Percentiles rank a stretch among this genome's conserved stretches.
phyloP scores from a whole-genome alignment of 2,113 vertebrate species.

The Leptodactylus fuscus region DNA sequence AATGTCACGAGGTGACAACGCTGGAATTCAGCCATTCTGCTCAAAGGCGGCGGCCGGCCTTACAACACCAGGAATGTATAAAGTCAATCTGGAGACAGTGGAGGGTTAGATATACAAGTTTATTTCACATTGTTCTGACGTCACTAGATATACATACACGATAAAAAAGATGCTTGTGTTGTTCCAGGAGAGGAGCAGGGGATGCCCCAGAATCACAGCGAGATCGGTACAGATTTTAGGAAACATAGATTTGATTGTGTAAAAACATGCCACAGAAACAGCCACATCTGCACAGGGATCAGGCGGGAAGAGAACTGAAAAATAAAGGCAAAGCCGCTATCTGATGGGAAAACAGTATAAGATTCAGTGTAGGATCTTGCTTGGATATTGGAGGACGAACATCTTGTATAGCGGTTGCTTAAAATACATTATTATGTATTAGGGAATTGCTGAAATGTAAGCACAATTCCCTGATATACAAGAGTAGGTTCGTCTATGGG shows the following conservation, averaged over 20 bases:
- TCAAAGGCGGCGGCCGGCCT: neutral
- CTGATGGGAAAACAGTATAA: neutral
- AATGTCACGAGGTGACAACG: neutral
- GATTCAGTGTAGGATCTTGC: no score
- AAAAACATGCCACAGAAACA: conserved; percentile 56
- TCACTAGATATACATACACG: conserved; percentile 50
- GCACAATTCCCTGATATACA: neutral
- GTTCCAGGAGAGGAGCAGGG: neutral
- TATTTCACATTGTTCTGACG: conserved; percentile 53
- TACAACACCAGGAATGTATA: neutral
- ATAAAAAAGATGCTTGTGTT: conserved; percentile 48
- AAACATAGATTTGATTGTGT: conserved; percentile 37
- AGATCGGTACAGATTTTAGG: conserved; percentile 51
- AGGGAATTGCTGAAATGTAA: neutral
- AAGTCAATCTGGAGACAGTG: neutral
- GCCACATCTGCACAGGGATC: conserved; percentile 45
- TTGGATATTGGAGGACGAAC: neutral
- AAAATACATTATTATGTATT: neutral
- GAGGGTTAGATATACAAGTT: conserved; percentile 54
- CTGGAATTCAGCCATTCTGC: conserved; percentile 9
- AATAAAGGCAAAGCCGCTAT: neutral
- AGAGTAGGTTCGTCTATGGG: neutral
- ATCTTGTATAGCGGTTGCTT: neutral
- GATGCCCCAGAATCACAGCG: conserved; percentile 51
- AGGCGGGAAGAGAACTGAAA: conserved; percentile 11